phyloP scores from a whole-genome alignment of 1,140 invertebrate species.

The Drosophila sucinea region DNA sequence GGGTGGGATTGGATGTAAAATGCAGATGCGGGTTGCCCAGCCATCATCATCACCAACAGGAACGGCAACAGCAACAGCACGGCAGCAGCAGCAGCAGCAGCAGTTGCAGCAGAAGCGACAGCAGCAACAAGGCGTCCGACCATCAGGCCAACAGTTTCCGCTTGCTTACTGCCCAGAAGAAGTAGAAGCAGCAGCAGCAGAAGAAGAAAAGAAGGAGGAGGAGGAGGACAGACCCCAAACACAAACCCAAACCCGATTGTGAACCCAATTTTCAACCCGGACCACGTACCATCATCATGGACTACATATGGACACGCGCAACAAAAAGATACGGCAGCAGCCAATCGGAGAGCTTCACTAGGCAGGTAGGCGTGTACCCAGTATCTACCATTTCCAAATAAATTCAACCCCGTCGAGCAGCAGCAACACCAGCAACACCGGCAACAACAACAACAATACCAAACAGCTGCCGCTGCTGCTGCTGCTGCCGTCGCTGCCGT shows the following conservation, averaged over 20 bases:
- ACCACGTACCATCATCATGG: constrained; percentile 9
- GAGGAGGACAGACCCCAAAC: background rate
- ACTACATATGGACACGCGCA: constrained; percentile 23
- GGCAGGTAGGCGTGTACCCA: constrained; percentile 73
- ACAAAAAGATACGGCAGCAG: constrained; percentile 58
- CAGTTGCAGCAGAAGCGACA: constrained; percentile 60
- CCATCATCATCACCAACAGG: constrained; percentile 39
- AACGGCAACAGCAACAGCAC: constrained; percentile 35
- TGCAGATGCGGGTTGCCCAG: constrained; percentile 43
- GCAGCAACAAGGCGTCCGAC: constrained; percentile 73
- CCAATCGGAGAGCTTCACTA: constrained; percentile 59
- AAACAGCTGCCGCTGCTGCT: constrained; percentile 40
- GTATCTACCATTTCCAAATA: constrained; percentile 81
- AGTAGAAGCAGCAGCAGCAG: constrained; percentile 27
- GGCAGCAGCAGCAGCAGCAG: constrained; percentile 39
- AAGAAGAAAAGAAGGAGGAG: background rate
- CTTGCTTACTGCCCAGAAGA: constrained; percentile 69
- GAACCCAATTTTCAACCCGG: constrained; percentile 32
- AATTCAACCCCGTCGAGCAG: constrained; percentile 69
- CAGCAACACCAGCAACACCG: constrained; percentile 36
- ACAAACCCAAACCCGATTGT: constrained; percentile 11
- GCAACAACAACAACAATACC: constrained; percentile 20
- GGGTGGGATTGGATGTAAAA: constrained; percentile 55
- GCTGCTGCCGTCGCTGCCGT: constrained; percentile 27
- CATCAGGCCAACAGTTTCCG: constrained; percentile 78